Base-by-base conservation (phyloP, 2,113 vertebrate genomes). In the Speoplatyrhinus poulsoni region DNA sequence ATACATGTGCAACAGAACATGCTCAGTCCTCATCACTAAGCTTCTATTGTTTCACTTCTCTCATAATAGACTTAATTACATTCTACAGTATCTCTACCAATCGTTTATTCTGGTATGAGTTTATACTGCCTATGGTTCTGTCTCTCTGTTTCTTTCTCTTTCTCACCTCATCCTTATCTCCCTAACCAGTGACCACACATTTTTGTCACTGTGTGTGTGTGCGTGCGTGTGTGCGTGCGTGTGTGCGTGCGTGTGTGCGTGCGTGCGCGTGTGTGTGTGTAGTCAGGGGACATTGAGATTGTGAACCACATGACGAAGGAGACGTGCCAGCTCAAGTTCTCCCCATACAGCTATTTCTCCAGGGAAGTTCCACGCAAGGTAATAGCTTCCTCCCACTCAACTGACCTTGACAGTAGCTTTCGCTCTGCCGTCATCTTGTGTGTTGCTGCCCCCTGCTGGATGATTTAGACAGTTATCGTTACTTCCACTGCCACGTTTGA, bases 261-360 rank as follows among this genome's bases (percentile, higher is more conserved):
- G 19, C 1, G 19, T 19, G 19, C 81, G 58, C 70, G 3, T 75
- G 7, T 60, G 6, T 78, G 16, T 48, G 11, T 47, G 41, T 86
- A 99, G 98, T 97, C 97, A 9, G 98, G 98, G 77, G 98, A 99
- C 82, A 98, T 99, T 63, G 97, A 99, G 91, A 96, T 99, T 64
- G 89, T 97, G 80, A 99, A 99, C 90, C 93, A 96, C 85, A 96
- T 94, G 84, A 98, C 96, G 67, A 96, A 95, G 91, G 98, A 98
- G 88, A 96, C 94, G 82, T 99, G 98, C 88, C 96, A 98, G 84
- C 93, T 99, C 70, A 99, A 99, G 91, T 99, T 98, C 78, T 94
- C 94, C 66, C 96, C 97, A 65, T 98, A 99, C 85, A 99, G 98
- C 89, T 99, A 99, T 89, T 99, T 99, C 90, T 99, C 98, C 87